phyloP scores from a whole-genome alignment of 2,113 vertebrate species.

The Tupaia tana region DNA sequence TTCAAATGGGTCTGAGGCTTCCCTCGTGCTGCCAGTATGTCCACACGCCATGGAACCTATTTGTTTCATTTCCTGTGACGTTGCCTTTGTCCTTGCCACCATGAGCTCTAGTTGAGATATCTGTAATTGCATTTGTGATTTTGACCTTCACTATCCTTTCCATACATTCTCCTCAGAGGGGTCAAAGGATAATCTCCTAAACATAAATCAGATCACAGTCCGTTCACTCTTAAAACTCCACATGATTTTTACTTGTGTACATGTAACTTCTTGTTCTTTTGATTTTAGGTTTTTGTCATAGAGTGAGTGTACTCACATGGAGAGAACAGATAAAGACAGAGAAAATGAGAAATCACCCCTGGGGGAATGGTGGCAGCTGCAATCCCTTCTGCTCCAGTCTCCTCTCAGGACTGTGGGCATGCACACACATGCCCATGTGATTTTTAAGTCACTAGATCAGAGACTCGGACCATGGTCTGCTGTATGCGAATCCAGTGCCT shows the following conservation, averaged over 20 bases:
- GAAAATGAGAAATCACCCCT: too few relatives aligned
- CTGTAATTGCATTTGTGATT: neutral
- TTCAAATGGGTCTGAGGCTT: neutral
- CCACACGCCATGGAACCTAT: neutral
- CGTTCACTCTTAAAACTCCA: neutral
- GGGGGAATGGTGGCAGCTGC: too few relatives aligned
- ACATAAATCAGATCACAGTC: neutral
- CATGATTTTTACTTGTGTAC: neutral
- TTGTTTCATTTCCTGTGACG: neutral
- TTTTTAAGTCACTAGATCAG: too few relatives aligned
- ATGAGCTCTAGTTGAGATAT: neutral
- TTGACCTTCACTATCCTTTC: neutral
- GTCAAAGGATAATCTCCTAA: slow-evolving; percentile 29
- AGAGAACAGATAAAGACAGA: too few relatives aligned
- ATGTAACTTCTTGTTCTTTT: neutral
- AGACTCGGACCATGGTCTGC: too few relatives aligned
- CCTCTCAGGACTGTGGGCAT: too few relatives aligned
- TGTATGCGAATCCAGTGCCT: too few relatives aligned
- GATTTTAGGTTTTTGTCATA: too few relatives aligned
- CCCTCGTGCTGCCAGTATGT: neutral
- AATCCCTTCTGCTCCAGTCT: too few relatives aligned
- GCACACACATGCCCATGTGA: too few relatives aligned
- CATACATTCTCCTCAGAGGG: neutral
- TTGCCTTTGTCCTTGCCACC: neutral
- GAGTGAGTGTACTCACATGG: too few relatives aligned